A percentile compares a stretch with the other conserved stretches of the same genome.
Conservation (phyloP, 2,113 vertebrate genomes). For the Istiophorus platypterus region DNA sequence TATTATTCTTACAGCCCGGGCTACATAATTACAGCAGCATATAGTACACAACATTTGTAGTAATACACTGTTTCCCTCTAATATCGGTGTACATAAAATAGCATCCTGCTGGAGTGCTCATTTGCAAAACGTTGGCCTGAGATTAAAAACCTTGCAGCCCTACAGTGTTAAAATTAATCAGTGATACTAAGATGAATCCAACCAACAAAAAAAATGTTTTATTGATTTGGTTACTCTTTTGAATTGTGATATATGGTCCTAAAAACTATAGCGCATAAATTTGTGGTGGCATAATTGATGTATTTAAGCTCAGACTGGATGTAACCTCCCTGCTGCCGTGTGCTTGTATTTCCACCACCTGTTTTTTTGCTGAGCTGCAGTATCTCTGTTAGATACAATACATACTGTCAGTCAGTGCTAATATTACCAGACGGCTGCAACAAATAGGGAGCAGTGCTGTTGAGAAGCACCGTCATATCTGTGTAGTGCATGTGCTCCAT, state of each 20-base stretch:
- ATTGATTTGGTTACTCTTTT: neutral
- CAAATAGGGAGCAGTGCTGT: neutral
- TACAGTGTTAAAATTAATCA: neutral
- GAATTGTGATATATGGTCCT: neutral
- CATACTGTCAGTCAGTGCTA: constrained; percentile 6
- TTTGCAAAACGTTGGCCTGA: neutral
- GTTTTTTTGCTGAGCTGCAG: neutral
- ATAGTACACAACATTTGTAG: neutral
- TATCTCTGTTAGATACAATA: neutral
- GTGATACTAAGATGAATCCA: neutral
- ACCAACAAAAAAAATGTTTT: neutral
- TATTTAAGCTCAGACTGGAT: neutral
- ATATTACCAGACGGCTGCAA: neutral
- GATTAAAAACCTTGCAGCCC: neutral
- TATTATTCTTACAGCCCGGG: neutral
- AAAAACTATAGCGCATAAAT: too few species aligned
- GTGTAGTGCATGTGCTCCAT: neutral
- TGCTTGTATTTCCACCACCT: neutral
- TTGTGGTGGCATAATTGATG: too few species aligned
- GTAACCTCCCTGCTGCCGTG: neutral
- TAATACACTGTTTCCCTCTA: neutral
- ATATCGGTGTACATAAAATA: neutral
- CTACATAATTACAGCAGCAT: neutral
- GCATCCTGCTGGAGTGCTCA: neutral
- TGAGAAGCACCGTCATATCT: neutral